These are phyloP conservation scores for Myiotriccus ornatus DNA, from an alignment of 2,797 vertebrate genomes.

Conservation along the genomic window DNA sequence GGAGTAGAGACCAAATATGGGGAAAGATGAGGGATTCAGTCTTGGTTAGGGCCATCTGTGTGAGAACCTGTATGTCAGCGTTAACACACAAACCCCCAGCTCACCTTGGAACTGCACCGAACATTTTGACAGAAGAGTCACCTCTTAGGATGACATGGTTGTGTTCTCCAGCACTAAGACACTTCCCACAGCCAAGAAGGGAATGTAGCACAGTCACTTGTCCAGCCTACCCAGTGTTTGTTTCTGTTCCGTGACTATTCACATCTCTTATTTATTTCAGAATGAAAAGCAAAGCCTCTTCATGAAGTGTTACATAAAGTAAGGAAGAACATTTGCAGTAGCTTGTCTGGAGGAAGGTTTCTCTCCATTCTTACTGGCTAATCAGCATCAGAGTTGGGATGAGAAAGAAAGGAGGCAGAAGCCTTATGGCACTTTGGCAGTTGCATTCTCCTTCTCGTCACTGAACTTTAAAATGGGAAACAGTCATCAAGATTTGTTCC, in stretches of 20 bases:
- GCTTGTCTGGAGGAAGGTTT: background rate
- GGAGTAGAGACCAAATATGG: background rate
- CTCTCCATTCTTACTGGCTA: background rate
- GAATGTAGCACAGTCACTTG: accelerated
- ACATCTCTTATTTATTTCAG: background rate
- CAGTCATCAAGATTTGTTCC: background rate
- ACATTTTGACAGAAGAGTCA: background rate
- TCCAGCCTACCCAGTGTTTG: background rate
- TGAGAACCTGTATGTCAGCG: background rate
- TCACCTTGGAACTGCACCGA: background rate
- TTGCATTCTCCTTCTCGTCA: background rate
- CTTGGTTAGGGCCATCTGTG: no score
- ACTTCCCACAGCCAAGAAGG: background rate
- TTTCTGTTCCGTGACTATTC: background rate
- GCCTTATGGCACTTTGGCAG: background rate
- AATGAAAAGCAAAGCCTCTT: background rate
- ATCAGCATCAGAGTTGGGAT: background rate
- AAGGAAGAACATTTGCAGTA: background rate
- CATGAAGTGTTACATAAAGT: background rate
- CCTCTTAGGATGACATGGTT: background rate
- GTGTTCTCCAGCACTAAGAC: background rate
- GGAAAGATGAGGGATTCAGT: background rate
- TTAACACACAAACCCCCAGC: background rate
- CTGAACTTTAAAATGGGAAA: constrained; percentile 31
- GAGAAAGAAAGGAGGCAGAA: background rate